These are phyloP conservation scores for Menidia menidia DNA, from an alignment of 2,797 vertebrate genomes.

Conservation along the genomic window DNA sequence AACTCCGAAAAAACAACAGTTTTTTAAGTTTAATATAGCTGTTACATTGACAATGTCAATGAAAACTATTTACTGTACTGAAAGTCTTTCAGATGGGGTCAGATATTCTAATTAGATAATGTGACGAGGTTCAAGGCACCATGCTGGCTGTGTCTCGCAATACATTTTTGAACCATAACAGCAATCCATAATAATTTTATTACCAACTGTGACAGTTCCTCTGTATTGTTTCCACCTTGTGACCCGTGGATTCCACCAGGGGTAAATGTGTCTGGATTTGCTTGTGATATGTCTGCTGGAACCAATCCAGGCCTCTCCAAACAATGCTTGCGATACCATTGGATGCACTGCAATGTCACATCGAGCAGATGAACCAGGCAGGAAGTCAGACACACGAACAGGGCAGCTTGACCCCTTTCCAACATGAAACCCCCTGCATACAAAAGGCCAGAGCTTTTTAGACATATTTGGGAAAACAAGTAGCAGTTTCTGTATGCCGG, in stretches of 20 bases:
- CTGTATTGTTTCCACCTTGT: slow-evolving; percentile 11
- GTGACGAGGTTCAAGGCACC: neutral
- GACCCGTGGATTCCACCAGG: slow-evolving; percentile 10
- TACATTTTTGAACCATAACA: slow-evolving; percentile 1
- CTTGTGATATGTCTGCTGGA: slow-evolving; percentile 4
- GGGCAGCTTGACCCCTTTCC: neutral
- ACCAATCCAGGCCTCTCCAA: neutral
- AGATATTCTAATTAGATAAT: neutral
- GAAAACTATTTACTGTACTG: neutral
- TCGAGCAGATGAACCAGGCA: too few relatives aligned
- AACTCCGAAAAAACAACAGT: neutral
- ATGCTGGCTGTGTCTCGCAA: neutral
- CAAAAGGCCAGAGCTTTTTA: neutral
- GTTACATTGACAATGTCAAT: neutral
- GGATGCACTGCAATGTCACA: neutral
- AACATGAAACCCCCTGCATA: neutral
- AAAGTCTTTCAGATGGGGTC: neutral
- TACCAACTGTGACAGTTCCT: slow-evolving; percentile 6
- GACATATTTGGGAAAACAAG: neutral
- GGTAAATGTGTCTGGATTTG: slow-evolving; percentile 5
- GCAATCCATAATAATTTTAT: slow-evolving; percentile 23
- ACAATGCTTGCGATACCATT: neutral
- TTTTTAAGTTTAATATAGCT: neutral
- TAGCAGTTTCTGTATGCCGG: too few relatives aligned
- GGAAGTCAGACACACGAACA: neutral